A percentile compares a stretch with the other conserved stretches of the same genome.
Evolutionary conservation across 1,140 invertebrate genomes (phyloP).

Genomic region (Acromyrmex charruanus): DNA sequence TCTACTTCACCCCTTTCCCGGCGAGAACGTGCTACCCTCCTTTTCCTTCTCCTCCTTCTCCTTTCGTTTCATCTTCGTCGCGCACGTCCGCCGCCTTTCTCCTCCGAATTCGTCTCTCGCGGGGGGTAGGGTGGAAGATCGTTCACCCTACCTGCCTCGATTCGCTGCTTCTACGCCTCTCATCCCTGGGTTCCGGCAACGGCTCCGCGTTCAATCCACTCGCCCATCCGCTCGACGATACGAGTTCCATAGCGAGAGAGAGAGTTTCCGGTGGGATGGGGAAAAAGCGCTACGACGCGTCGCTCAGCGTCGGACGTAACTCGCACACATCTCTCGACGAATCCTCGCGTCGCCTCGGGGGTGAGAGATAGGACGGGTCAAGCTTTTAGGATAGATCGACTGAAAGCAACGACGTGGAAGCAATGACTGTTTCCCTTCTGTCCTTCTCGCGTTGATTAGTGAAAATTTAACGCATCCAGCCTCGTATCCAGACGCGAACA

Average conservation of each 20-base stretch:
- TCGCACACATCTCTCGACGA: conserved; percentile 34
- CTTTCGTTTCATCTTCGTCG: conserved; percentile 32
- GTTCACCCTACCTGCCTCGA: conserved; percentile 61
- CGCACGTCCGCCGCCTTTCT: conserved; percentile 35
- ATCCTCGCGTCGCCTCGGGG: conserved; percentile 22
- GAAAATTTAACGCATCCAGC: conserved; percentile 50
- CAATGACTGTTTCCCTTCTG: conserved; percentile 7
- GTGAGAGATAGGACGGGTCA: conserved; percentile 40
- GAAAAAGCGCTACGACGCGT: conserved; percentile 30
- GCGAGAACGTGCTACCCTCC: conserved; percentile 42
- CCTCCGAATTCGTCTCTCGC: conserved; percentile 54
- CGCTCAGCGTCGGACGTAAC: conserved; percentile 40
- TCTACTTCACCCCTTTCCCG: conserved; percentile 67
- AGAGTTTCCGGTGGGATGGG: conserved; percentile 9
- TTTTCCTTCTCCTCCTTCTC: background rate
- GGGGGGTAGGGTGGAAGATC: conserved; percentile 42
- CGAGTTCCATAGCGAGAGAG: conserved; percentile 43
- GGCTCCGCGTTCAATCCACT: conserved; percentile 53
- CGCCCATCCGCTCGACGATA: conserved; percentile 52
- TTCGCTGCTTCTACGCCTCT: conserved; percentile 60
- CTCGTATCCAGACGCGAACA: conserved; percentile 32
- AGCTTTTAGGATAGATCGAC: conserved; percentile 61
- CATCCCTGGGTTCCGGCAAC: conserved; percentile 52
- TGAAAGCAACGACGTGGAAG: conserved; percentile 50
- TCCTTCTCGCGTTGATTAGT: conserved; percentile 48